Evolutionary conservation across 2,888 invertebrate species (phyloP).

Genomic region (Dichetophora obliterata): DNA sequence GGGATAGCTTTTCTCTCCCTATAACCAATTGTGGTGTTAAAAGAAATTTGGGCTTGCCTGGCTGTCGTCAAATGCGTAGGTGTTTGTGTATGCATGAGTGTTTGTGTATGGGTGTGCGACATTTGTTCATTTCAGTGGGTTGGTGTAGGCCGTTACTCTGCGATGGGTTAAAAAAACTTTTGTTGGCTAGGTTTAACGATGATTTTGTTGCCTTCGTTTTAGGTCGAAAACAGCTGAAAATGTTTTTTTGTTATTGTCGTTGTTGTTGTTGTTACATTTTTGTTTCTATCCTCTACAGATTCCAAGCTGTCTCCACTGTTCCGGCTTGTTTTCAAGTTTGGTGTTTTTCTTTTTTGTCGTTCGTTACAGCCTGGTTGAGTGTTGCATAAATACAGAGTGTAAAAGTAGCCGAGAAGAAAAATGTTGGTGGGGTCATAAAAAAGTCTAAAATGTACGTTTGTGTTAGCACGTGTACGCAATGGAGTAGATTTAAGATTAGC

Average conservation of each 20-base stretch:
- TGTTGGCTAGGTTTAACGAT: neutral
- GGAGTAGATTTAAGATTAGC: neutral
- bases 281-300: neutral
- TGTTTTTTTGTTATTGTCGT: neutral
- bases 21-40: neutral
- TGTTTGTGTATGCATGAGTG: neutral
- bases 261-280: neutral
- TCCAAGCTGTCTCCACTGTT: slow-evolving; percentile 8
- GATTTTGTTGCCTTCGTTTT: neutral
- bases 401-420: too few relatives aligned
- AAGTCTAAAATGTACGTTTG: neutral
- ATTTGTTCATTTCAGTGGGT: neutral
- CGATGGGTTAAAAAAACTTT: slow-evolving; percentile 1
- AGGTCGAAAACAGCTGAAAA: neutral
- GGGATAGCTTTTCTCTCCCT: neutral
- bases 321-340: neutral
- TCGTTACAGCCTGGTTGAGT: too few relatives aligned
- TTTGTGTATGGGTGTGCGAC: neutral
- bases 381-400: too few relatives aligned
- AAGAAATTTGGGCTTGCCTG: neutral
- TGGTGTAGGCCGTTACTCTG: neutral
- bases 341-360: too few relatives aligned
- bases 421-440: too few relatives aligned
- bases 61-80: neutral
- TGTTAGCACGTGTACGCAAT: slow-evolving; percentile 39